Evolutionary conservation across 1,140 invertebrate species (phyloP), one percentile per base, ranked within the genome.

Genomic region (Chironomus tepperi): DNA sequence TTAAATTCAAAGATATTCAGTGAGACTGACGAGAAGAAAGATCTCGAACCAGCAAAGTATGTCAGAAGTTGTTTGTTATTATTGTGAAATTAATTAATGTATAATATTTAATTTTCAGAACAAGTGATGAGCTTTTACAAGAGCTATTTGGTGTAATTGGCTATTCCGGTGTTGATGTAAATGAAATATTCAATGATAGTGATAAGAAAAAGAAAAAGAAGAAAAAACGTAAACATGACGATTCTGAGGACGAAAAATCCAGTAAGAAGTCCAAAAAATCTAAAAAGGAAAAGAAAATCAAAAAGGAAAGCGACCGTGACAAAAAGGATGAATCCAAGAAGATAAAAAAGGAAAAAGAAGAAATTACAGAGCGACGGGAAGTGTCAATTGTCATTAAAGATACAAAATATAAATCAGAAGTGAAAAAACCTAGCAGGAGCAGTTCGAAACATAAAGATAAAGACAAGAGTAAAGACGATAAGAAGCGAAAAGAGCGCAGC

Each of bases 31-130:
- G 79, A 81, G 77, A 86, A 85, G 73, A 80, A 79, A 75, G 81
- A 79, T 75, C 82, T 85, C 74, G 81, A 80, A 18, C 81, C 82
- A 2, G 81, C 81, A 0, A 91, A 91, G 78, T 89, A 90, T 5
- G 92, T 91, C 0, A 90, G 88, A 90, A 93, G 80, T 89, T 89
- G 0, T 91, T 93, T 81, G 5, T 34, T 34, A 34, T 83, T 93
- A 0, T 93, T 93, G 78, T 85, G 88, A 73, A 90, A 88, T 91
- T 91, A 78, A 88, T 91, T 75, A 79, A 80, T n/a, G 81, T 81
- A 64, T 76, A 75, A n/a, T 76, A 75, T 9, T 67, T 47, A 64
- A 75, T 43, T 73, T 76, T 73, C 74, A 77, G 77, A 73, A 76
- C 78, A 74, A 42, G 75, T 15, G 76, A 77, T 16, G 76, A 77